Percentiles rank a stretch among this genome's conserved stretches.
phyloP scores from a whole-genome alignment of 2,888 invertebrate species.

The Drosophila quinaria region DNA sequence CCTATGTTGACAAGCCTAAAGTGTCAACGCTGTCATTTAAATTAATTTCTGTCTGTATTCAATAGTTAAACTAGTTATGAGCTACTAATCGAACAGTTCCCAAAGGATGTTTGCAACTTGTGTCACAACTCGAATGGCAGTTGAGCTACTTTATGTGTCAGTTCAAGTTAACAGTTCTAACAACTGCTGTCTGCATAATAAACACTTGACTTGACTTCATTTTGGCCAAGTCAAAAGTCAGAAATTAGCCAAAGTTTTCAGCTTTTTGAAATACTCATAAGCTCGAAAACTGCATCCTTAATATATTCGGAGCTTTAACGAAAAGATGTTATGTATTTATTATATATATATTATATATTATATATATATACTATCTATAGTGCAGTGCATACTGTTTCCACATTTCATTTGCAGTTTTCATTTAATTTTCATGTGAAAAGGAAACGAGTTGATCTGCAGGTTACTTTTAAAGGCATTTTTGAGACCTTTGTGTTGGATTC shows the following conservation, averaged over 20 bases:
- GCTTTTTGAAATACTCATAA: slow-evolving; percentile 14
- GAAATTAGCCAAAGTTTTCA: slow-evolving; percentile 28
- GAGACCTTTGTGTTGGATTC: slow-evolving; percentile 34
- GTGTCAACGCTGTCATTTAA: slow-evolving; percentile 50
- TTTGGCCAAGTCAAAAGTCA: slow-evolving; percentile 57
- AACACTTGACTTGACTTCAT: slow-evolving; percentile 69
- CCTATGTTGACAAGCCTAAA: slow-evolving; percentile 14
- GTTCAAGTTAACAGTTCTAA: slow-evolving; percentile 7
- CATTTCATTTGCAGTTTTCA: slow-evolving; percentile 11
- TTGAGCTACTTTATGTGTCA: slow-evolving; percentile 6
- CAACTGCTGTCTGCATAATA: slow-evolving; percentile 51
- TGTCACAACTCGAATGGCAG: not conserved
- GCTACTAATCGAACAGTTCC: slow-evolving; percentile 15
- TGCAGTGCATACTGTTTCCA: not conserved
- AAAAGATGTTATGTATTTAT: slow-evolving; percentile 7
- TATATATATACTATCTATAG: not conserved
- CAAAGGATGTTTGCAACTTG: not conserved
- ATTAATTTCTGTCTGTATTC: slow-evolving; percentile 39
- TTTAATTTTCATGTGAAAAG: slow-evolving; percentile 11
- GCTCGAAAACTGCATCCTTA: not conserved
- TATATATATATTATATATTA: not conserved
- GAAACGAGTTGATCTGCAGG: not conserved
- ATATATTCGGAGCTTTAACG: slow-evolving; percentile 6
- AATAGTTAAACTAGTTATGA: slow-evolving; percentile 55
- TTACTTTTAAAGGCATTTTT: slow-evolving; percentile 46